Evolutionary conservation across 1,140 invertebrate genomes (phyloP).

Genomic region (Drosophila insularis): DNA sequence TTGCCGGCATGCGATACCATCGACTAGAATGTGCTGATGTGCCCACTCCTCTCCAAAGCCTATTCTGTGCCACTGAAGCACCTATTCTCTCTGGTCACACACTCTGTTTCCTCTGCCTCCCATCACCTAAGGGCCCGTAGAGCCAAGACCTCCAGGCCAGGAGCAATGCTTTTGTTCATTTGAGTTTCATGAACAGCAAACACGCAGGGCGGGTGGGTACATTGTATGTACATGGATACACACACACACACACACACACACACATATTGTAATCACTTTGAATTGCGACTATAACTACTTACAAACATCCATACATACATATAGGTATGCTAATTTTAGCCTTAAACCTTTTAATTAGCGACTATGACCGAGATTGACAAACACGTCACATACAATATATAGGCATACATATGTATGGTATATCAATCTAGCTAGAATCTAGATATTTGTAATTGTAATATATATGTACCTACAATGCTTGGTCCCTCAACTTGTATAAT

Average conservation of each 20-base stretch:
- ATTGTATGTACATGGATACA: constrained; percentile 21
- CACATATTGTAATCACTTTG: constrained; percentile 36
- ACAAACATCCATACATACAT: constrained; percentile 3
- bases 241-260: not conserved
- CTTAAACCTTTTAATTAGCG: constrained; percentile 80
- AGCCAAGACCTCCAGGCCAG: not conserved
- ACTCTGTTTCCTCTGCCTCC: not conserved
- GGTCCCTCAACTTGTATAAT: constrained; percentile 1
- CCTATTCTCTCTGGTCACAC: not conserved
- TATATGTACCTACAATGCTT: not conserved
- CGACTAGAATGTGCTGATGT: constrained; percentile 44
- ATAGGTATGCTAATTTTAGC: constrained; percentile 72
- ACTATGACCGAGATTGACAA: constrained; percentile 73
- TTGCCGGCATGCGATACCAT: constrained; percentile 76
- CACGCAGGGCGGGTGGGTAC: constrained; percentile 52
- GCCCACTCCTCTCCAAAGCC: constrained; percentile 9
- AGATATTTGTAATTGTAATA: constrained; percentile 5
- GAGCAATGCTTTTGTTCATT: constrained; percentile 48
- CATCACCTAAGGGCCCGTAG: not conserved
- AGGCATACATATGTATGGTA: constrained; percentile 18
- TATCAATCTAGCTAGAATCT: constrained; percentile 39
- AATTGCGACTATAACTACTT: constrained; percentile 42
- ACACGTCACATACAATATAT: constrained; percentile 32
- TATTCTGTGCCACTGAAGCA: not conserved
- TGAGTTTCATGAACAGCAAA: constrained; percentile 61